Percentiles rank a stretch among this genome's conserved stretches.
Evolutionary conservation across 2,797 vertebrate species (phyloP).

Genomic region (Chelonia mydas): DNA sequence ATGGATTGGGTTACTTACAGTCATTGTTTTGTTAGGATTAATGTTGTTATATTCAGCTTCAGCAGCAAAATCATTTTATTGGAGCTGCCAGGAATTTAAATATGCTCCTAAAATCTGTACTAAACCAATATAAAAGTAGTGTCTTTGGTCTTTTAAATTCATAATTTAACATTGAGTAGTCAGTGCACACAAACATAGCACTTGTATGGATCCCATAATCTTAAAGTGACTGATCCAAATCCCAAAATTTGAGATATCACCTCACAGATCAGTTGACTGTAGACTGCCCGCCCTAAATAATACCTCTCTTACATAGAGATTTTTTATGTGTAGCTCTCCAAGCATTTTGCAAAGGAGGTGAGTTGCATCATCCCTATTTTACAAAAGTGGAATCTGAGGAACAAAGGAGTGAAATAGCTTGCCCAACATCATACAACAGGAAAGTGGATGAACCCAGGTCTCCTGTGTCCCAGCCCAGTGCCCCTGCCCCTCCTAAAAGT

Average conservation of each 20-base stretch:
- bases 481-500: rapidly evolving
- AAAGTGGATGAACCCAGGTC: not conserved
- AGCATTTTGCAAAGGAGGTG: not conserved
- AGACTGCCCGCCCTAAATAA: not conserved
- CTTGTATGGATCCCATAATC: rapidly evolving
- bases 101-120: not conserved
- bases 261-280: not conserved
- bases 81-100: not conserved
- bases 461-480: rapidly evolving
- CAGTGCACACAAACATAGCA: not conserved
- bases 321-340: not conserved
- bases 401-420: not conserved
- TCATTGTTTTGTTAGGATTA: too few species aligned
- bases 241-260: not conserved
- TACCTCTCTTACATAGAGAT: not conserved
- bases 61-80: not conserved
- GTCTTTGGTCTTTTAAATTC: not conserved
- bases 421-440: not conserved
- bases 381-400: too few species aligned
- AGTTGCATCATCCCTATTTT: too few species aligned
- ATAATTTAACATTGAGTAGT: not conserved
- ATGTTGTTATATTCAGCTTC: too few species aligned
- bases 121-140: not conserved
- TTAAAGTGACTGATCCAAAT: not conserved
- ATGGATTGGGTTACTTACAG: too few species aligned